Conservation (phyloP, 2,888 invertebrate species). For the Ceramica pisi region DNA sequence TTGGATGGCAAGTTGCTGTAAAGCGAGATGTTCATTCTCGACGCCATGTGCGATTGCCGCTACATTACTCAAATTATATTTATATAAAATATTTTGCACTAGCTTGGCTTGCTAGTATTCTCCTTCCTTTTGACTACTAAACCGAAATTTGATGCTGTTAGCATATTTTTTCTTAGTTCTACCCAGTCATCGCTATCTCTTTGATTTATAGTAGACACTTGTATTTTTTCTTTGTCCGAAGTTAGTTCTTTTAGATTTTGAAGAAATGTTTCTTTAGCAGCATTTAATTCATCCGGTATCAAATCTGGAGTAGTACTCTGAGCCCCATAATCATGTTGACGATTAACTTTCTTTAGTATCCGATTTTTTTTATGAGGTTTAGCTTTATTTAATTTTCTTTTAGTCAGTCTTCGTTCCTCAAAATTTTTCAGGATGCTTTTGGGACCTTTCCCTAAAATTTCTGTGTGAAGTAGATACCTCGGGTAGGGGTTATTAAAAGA, state of each 20-base stretch:
- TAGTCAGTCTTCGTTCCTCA: constrained; percentile 9
- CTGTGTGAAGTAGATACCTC: neutral
- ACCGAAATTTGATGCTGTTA: too few species aligned
- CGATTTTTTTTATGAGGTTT: constrained; percentile 16
- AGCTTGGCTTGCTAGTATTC: neutral
- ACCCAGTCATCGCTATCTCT: too few species aligned
- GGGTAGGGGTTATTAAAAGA: neutral
- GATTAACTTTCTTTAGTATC: constrained; percentile 10
- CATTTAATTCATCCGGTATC: too few species aligned
- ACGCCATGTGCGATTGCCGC: constrained; percentile 41
- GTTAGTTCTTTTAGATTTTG: too few species aligned
- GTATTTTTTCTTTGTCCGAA: too few species aligned
- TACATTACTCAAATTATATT: constrained; percentile 12
- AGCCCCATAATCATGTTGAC: constrained; percentile 12
- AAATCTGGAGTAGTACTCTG: neutral
- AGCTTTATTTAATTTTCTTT: constrained; percentile 7
- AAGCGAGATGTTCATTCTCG: constrained; percentile 24
- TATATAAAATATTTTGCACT: constrained; percentile 23
- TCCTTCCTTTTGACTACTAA: too few species aligned
- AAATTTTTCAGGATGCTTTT: constrained; percentile 4
- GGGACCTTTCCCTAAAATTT: neutral
- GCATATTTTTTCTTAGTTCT: constrained; percentile 20
- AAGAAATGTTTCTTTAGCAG: too few species aligned
- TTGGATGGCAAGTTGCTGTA: constrained; percentile 27
- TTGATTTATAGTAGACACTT: too few species aligned